Evolutionary conservation across 30 jellyfish, hydroid and myxozoan species (phyloP).

Genomic region (Aurelia aurita): DNA sequence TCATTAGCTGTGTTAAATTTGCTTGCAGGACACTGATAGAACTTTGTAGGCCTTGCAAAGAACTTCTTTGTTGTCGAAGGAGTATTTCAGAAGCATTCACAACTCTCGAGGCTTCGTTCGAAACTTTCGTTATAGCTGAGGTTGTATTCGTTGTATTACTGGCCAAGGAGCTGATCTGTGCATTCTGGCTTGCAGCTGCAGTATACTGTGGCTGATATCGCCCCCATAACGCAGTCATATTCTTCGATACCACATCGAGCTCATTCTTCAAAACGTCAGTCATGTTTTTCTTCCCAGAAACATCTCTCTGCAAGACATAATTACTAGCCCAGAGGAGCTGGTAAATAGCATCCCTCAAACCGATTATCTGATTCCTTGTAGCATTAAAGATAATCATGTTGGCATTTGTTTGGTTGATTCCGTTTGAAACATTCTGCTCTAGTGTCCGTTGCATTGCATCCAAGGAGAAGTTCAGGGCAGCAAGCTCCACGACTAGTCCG

Average conservation of each 20-base stretch:
- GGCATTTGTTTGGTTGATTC: conserved; percentile 31
- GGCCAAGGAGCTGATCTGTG: conserved; percentile 7
- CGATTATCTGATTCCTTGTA: conserved; percentile 22
- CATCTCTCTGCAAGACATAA: conserved; percentile 46
- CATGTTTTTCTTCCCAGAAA: conserved; percentile 1
- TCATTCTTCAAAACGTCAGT: conserved; percentile 1
- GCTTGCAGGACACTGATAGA: not conserved
- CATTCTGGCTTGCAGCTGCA: not conserved
- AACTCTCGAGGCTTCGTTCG: not conserved
- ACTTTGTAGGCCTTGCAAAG: conserved; percentile 10
- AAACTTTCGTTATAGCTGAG: not conserved
- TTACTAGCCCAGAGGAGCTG: conserved; percentile 63
- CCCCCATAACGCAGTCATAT: conserved; percentile 26
- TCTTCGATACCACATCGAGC: not conserved
- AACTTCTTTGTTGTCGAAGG: conserved; percentile 40
- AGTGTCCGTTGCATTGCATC: conserved; percentile 57
- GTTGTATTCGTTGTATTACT: conserved; percentile 20
- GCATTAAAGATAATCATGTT: conserved; percentile 19
- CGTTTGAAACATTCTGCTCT: conserved; percentile 29
- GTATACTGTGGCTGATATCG: not conserved
- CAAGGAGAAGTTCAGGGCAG: conserved; percentile 52
- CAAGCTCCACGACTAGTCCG: conserved; percentile 56
- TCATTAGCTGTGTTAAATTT: conserved; percentile 17
- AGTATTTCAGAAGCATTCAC: conserved; percentile 28
- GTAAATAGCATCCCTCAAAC: conserved; percentile 10